Base-by-base conservation (phyloP, 2,888 invertebrate genomes). In the Dolomedes plantarius region DNA sequence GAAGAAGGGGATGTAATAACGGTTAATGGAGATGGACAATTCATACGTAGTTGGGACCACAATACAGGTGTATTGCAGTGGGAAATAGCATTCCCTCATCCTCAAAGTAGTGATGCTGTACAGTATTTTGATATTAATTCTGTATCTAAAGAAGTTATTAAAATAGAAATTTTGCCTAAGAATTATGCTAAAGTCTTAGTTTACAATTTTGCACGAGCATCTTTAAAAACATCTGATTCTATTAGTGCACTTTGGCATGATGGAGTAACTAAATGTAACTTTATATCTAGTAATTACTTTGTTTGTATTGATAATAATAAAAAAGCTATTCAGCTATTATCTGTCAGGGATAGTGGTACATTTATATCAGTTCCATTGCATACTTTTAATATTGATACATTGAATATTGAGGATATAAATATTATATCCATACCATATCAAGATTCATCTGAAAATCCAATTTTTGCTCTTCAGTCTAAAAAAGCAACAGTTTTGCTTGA, bases 1-100 rank as follows among this genome's bases (percentile, higher is more conserved):
- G 76, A 79, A 19, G 80, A 87, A 65, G 87, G 86, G 29, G 89
- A 89, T 16, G 93, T 93, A 87, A 93, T 92, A 88, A 95, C 95
- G 89, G 93, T 96, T 74, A 93, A 95, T 46, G 95, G 96, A 0
- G 94, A 96, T 0, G 94, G 95, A 7, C 95, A 96, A n/a, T 92
- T 89, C 39, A 87, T 91, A 19, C 88, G 97, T 88, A 95, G 95
- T 39, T 97, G 96, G 96, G 95, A 96, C 90, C 91, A 94, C 6
- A 93, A 93, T 41, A 94, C 94, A 89, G 97, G 96, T 16, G 89
- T 90, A n/a, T 76, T 90, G 28, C 56, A 88, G 1, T 89, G 90
- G 87, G 91, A 91, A 88, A 88, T 88, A n/a, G 71, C 83, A 9
- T 83, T 88, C 32, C 88, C 88, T 16, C 41, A 93, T 92, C 0